Percentiles rank a stretch among this genome's conserved stretches.
Evolutionary conservation across 2,113 vertebrate genomes (phyloP).

Genomic region (Chaenogobius annularis): DNA sequence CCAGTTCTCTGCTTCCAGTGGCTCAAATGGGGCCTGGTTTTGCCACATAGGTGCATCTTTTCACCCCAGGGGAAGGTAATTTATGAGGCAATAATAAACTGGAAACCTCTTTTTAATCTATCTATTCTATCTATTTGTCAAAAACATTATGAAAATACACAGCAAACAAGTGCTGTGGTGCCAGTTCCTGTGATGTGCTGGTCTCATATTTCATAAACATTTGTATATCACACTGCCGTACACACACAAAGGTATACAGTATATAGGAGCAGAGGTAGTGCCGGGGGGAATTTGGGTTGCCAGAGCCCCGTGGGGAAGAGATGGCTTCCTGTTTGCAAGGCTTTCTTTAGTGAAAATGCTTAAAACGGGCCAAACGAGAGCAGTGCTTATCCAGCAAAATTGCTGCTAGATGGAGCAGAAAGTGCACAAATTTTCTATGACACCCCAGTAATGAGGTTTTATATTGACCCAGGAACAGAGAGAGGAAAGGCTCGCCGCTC

Average conservation of each 20-base stretch:
- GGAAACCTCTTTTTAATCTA: background rate
- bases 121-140: conserved; percentile 17
- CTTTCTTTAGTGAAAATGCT: conserved; percentile 80
- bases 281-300: conserved; percentile 55
- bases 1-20: conserved; percentile 20
- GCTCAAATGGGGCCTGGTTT: conserved; percentile 25
- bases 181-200: conserved; percentile 12
- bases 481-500: conserved; percentile 70
- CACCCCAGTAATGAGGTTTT: conserved; percentile 85
- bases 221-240: conserved; percentile 4
- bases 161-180: conserved; percentile 21
- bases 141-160: conserved; percentile 27
- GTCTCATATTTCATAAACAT: conserved; percentile 17
- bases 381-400: conserved; percentile 83
- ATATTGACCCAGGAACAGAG: conserved; percentile 78
- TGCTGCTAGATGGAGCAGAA: conserved; percentile 85
- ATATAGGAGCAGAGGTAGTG: conserved; percentile 45
- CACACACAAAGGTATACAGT: conserved; percentile 25
- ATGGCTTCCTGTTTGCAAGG: conserved; percentile 76
- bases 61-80: conserved; percentile 29
- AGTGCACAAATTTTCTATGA: conserved; percentile 85
- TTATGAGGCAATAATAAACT: conserved; percentile 7
- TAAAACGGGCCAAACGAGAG: conserved; percentile 81
- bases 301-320: conserved; percentile 56
- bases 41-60: conserved; percentile 21